Evolutionary conservation across 2,888 invertebrate species (phyloP).

Genomic region (Schizaphis graminum): DNA sequence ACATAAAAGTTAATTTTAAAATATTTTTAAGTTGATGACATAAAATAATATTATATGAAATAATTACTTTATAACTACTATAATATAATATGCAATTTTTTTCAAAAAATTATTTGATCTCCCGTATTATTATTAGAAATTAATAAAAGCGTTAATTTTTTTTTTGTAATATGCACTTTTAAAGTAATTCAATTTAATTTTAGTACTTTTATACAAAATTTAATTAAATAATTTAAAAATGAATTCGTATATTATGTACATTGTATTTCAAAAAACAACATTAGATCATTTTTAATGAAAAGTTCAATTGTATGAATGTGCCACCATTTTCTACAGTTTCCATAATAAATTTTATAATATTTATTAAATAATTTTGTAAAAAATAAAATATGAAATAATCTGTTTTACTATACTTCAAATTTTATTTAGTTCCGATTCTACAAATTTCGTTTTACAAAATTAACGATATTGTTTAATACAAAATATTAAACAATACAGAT

Average conservation of each 20-base stretch:
- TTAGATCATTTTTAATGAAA: not conserved
- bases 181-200: too few species aligned
- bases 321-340: not conserved
- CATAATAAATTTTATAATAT: not conserved
- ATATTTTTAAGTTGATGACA: too few species aligned
- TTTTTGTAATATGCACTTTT: too few species aligned
- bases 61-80: too few species aligned
- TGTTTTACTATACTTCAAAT: not conserved
- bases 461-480: not conserved
- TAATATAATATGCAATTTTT: too few species aligned
- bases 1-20: not conserved
- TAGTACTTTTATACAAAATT: too few species aligned
- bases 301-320: not conserved
- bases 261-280: not conserved
- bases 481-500: not conserved
- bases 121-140: too few species aligned
- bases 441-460: not conserved
- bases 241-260: not conserved
- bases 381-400: not conserved
- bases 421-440: not conserved
- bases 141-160: too few species aligned
- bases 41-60: too few species aligned
- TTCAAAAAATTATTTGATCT: too few species aligned
- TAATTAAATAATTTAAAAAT: too few species aligned
- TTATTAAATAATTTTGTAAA: not conserved